A percentile compares a stretch with the other conserved stretches of the same genome.
These are phyloP conservation scores for Oreohelix idahoensis DNA, from an alignment of 1,140 invertebrate species.

Conservation along the genomic window DNA sequence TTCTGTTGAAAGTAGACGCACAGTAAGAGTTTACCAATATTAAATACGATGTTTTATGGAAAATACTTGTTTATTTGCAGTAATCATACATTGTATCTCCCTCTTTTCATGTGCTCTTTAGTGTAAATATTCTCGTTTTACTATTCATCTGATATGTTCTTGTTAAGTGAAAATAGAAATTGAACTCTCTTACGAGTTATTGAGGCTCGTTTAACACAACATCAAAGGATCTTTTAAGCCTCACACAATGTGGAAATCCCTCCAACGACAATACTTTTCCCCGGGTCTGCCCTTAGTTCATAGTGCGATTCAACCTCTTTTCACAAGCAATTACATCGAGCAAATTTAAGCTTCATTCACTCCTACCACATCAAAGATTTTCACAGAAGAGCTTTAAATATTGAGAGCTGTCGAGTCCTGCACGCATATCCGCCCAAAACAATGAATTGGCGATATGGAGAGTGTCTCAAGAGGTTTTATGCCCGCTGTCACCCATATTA, in stretches of 20 bases:
- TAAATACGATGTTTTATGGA: no score
- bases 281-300: background rate
- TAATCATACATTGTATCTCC: no score
- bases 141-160: background rate
- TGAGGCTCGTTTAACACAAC: background rate
- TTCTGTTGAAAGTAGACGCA: no score
- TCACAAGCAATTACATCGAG: conserved; percentile 6
- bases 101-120: no score
- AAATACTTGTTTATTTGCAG: no score
- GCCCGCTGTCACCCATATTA: background rate
- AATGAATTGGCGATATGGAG: background rate
- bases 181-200: background rate
- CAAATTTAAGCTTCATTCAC: conserved; percentile 23
- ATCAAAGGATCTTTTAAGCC: conserved; percentile 6
- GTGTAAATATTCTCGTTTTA: background rate
- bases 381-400: background rate
- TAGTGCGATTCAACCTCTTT: background rate
- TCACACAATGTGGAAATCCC: background rate
- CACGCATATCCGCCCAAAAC: background rate
- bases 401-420: background rate
- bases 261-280: background rate
- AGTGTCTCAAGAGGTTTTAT: conserved; percentile 5
- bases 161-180: background rate
- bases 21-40: no score
- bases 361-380: conserved; percentile 4